Evolutionary conservation across 2,797 vertebrate species (phyloP), one percentile per base, ranked within the genome.

Genomic region (Echiichthys vipera): DNA sequence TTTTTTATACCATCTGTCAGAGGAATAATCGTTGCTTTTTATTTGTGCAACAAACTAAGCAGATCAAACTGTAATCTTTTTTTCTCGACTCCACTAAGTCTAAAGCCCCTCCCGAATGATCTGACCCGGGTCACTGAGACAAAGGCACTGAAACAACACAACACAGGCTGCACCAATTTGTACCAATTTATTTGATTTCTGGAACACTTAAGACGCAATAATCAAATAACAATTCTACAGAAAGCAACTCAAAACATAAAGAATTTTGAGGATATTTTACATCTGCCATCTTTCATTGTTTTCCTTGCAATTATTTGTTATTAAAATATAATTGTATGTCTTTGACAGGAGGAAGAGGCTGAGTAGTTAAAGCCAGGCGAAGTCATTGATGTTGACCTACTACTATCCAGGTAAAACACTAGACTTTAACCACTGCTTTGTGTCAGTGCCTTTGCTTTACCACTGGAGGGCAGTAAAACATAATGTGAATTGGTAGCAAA

Each of bases 261-360:
- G 24, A 62, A 29, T 58, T 24, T 40, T 61, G 40, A 34, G 5
- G 6, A 36, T 43, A 34, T 24, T 55, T 8, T 30, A n/a, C 10
- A 27, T 34, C 17, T 51, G 0, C 36, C 30, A 40, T 37, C 3
- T 71, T 47, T 65, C 0, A 30, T 6, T 54, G 51, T 7, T 59
- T 72, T 49, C 5, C 22, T 14, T 29, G 0, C 47, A 14, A n/a
- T 8, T 42, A 53, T 71, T 69, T 53, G 20, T 59, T 67, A 43
- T 73, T 46, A 65, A 83, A 11, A 29, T 14, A 15, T 18, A 13
- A 45, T 68, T 65, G 42, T 80, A 46, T 78, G 1, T 15, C n/a
- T 65, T 37, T 45, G 69, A 81, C 85, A 95, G 90, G 93, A 92
- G 80, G 93, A 94, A 76, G 93, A 86, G 67, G 90, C 83, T 13